phyloP scores from a whole-genome alignment of 2,888 invertebrate genomes.

The Petrolisthes cinctipes region DNA sequence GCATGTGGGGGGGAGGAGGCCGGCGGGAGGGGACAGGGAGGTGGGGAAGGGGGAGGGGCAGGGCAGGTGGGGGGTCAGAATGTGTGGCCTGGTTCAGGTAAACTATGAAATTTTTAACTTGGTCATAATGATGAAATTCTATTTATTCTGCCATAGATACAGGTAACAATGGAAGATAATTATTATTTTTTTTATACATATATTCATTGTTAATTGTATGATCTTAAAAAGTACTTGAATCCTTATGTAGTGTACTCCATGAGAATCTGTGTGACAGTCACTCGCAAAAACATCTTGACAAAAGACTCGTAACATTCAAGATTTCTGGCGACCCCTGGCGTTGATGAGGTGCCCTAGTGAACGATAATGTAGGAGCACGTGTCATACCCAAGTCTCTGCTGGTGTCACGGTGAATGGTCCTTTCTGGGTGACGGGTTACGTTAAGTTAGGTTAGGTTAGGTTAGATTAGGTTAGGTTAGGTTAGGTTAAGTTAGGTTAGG shows the following conservation, averaged over 20 bases:
- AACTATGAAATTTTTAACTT: conserved; percentile 43
- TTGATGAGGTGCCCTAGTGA: neutral
- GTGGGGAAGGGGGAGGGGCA: conserved; percentile 13
- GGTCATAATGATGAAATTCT: conserved; percentile 31
- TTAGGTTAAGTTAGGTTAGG: too few relatives aligned
- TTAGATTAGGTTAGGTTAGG: too few relatives aligned
- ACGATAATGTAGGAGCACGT: too few relatives aligned
- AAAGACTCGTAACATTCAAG: conserved; percentile 32
- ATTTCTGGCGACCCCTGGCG: conserved; percentile 17
- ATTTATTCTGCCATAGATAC: conserved; percentile 42
- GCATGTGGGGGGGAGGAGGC: neutral
- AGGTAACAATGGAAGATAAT: conserved; percentile 48
- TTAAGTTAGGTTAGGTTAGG: too few relatives aligned
- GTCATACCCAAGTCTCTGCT: too few relatives aligned
- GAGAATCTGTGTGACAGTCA: conserved; percentile 46
- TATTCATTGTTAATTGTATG: conserved; percentile 22
- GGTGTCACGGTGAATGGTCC: too few relatives aligned
- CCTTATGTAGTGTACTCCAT: conserved; percentile 36
- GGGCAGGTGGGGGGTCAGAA: neutral
- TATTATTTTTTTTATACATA: conserved; percentile 40
- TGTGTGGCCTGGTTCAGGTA: conserved; percentile 37
- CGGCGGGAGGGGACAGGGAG: neutral
- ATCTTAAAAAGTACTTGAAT: conserved; percentile 33
- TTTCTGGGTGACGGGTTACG: too few relatives aligned
- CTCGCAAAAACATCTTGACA: conserved; percentile 36